These are phyloP conservation scores for Melanerpes aurifrons DNA, from an alignment of 2,113 vertebrate genomes.

Conservation along the genomic window DNA sequence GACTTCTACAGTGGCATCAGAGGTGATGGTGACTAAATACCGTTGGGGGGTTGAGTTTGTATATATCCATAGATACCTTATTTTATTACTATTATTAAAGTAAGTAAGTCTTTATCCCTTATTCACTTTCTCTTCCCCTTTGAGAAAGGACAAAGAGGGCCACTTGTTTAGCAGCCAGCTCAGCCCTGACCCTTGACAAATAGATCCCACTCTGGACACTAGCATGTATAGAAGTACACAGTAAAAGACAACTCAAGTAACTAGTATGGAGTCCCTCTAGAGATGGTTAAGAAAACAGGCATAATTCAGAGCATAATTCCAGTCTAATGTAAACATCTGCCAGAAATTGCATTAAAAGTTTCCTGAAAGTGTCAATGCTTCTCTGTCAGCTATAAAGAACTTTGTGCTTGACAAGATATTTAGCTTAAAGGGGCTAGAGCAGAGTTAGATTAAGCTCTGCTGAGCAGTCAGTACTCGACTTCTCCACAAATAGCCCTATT, in stretches of 20 bases:
- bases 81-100: too few relatives aligned
- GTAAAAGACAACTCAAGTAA: not conserved
- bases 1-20: too few relatives aligned
- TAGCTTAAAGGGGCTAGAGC: not conserved
- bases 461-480: not conserved
- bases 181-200: too few relatives aligned
- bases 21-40: too few relatives aligned
- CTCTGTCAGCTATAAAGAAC: not conserved
- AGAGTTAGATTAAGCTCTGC: not conserved
- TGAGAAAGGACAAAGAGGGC: too few relatives aligned
- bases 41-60: too few relatives aligned
- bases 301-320: not conserved
- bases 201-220: not conserved
- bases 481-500: not conserved
- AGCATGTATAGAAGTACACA: rapidly evolving
- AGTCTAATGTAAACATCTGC: not conserved
- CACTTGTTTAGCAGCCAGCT: too few relatives aligned
- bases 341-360: not conserved
- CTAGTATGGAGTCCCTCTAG: not conserved
- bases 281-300: not conserved
- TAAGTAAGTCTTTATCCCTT: too few relatives aligned
- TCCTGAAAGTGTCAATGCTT: not conserved
- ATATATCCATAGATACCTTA: too few relatives aligned
- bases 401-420: not conserved
- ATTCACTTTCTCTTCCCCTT: too few relatives aligned